Conservation (phyloP, 2,797 vertebrate species). For the Miopithecus talapoin region DNA sequence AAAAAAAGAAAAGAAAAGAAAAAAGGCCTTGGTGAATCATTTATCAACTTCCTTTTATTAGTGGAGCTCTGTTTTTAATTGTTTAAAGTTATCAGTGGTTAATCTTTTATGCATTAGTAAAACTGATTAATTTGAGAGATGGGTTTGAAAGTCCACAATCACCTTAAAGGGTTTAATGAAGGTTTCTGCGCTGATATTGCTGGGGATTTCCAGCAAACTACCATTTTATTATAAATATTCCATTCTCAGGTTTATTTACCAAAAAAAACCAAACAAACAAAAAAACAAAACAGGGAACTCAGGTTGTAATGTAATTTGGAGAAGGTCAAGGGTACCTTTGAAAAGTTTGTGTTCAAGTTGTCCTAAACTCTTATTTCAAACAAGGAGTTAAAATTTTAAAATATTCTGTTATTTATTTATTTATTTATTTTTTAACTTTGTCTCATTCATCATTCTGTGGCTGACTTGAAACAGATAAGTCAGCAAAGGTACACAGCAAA, state of each 20-base stretch:
- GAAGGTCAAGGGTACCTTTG: neutral
- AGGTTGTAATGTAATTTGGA: neutral
- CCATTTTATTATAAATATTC: neutral
- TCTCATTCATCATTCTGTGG: neutral
- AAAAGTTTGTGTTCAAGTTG: neutral
- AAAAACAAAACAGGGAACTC: neutral
- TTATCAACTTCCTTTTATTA: neutral
- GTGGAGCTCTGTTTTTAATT: neutral
- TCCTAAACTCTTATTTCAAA: neutral
- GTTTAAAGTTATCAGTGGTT: neutral
- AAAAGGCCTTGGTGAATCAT: neutral
- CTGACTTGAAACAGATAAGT: neutral
- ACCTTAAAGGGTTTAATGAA: neutral
- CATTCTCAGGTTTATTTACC: neutral
- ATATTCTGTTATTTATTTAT: neutral
- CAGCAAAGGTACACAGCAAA: neutral
- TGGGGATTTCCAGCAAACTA: neutral
- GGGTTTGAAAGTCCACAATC: neutral
- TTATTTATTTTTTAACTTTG: neutral
- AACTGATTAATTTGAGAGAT: neutral
- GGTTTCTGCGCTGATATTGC: constrained; percentile 4
- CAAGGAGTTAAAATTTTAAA: neutral
- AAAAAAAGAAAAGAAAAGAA: neutral
- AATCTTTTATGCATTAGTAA: neutral
- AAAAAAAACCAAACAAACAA: neutral